phyloP scores from a whole-genome alignment of 2,888 invertebrate species.

The Hirtodrosophila duncani region DNA sequence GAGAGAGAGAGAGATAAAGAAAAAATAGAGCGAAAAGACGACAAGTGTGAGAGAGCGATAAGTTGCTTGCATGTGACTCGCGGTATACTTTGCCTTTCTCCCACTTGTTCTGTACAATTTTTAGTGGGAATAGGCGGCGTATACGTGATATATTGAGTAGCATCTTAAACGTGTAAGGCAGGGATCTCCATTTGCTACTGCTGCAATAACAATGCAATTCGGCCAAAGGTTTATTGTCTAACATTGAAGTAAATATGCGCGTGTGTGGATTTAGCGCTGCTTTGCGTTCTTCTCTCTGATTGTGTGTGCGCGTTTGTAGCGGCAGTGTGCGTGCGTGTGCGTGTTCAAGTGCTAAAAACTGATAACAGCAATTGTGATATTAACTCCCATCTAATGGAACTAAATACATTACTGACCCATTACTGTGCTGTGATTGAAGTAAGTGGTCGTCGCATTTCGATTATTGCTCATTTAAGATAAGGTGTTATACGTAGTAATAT shows the following conservation, averaged over 20 bases:
- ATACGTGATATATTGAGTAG: constrained; percentile 43
- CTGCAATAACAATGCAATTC: constrained; percentile 46
- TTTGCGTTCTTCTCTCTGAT: constrained; percentile 6
- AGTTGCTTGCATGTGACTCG: constrained; percentile 49
- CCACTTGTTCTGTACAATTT: constrained; percentile 8
- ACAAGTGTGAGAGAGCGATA: constrained; percentile 36
- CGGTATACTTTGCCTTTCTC: constrained; percentile 5
- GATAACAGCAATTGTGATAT: constrained; percentile 33
- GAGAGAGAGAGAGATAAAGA: constrained; percentile 40
- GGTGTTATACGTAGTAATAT: neutral
- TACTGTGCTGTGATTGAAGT: constrained; percentile 51
- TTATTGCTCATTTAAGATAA: constrained; percentile 40
- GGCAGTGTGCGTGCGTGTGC: constrained; percentile 3
- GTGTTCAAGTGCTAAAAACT: constrained; percentile 37
- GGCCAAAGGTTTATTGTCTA: constrained; percentile 57
- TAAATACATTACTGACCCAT: constrained; percentile 25
- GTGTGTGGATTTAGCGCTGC: constrained; percentile 6
- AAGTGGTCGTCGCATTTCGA: constrained; percentile 44
- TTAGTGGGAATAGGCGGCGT: constrained; percentile 50
- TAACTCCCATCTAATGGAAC: constrained; percentile 1
- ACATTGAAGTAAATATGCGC: constrained; percentile 51
- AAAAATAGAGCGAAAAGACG: neutral
- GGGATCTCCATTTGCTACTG: constrained; percentile 7
- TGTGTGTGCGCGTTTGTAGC: too few species aligned
- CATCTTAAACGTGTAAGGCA: constrained; percentile 1